These are phyloP conservation scores for Bolborhynchus lineola DNA, from an alignment of 2,113 vertebrate species.

Conservation along the genomic window DNA sequence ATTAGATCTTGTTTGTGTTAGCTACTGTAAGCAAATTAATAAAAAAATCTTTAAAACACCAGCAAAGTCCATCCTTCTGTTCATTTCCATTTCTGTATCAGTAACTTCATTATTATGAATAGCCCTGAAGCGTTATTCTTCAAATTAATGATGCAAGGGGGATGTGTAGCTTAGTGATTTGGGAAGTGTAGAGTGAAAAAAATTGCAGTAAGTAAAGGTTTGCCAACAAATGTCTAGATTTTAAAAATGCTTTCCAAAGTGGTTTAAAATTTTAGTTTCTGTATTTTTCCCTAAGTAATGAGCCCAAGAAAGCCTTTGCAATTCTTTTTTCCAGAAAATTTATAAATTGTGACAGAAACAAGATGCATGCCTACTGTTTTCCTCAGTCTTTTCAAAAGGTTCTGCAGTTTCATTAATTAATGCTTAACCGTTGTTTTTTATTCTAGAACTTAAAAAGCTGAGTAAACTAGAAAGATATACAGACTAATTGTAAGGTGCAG, in stretches of 20 bases:
- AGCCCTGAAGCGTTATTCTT: neutral
- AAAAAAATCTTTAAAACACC: neutral
- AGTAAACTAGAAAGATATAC: neutral
- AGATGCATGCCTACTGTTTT: neutral
- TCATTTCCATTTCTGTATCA: neutral
- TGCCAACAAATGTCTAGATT: neutral
- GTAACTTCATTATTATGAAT: neutral
- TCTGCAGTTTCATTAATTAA: neutral
- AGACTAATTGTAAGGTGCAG: neutral
- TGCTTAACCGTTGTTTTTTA: neutral
- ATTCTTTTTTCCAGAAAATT: neutral
- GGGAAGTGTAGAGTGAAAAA: neutral
- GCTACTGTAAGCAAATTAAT: neutral
- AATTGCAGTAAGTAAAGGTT: neutral
- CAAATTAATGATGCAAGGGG: neutral
- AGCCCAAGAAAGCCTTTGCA: neutral
- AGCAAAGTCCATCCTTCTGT: neutral
- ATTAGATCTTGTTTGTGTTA: neutral
- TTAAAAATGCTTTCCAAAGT: neutral
- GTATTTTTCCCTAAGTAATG: neutral
- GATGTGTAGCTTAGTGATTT: neutral
- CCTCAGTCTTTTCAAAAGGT: neutral
- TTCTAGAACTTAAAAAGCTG: neutral
- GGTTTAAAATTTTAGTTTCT: neutral
- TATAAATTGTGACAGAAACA: neutral